Evolutionary conservation across 1,140 invertebrate species (phyloP).

Genomic region (Potamilus streckersoni): DNA sequence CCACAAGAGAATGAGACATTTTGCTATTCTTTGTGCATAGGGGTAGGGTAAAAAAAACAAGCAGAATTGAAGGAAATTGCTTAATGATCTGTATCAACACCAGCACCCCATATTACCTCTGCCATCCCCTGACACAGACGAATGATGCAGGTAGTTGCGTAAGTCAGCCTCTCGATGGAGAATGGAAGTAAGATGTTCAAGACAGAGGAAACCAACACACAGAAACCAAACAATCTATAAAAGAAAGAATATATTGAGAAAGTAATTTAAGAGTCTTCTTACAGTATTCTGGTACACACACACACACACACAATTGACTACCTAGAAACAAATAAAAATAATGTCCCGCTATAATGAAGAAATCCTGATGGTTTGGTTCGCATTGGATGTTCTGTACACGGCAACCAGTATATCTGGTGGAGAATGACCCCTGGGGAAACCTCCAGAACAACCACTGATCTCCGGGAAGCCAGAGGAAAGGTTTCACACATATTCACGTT

Average conservation of each 20-base stretch:
- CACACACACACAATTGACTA: background rate
- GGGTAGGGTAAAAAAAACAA: background rate
- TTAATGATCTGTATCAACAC: background rate
- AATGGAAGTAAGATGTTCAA: constrained; percentile 59
- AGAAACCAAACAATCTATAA: constrained; percentile 59
- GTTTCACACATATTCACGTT: too few relatives aligned
- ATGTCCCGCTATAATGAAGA: too few relatives aligned
- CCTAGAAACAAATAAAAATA: background rate
- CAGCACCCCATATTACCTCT: constrained; percentile 36
- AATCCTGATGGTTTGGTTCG: too few relatives aligned
- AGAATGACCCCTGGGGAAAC: too few relatives aligned
- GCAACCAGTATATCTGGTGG: too few relatives aligned
- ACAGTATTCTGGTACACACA: background rate
- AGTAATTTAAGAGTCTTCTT: background rate
- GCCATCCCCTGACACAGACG: constrained; percentile 53
- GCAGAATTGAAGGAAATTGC: background rate
- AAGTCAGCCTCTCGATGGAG: constrained; percentile 46
- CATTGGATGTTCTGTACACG: too few relatives aligned
- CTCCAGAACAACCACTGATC: too few relatives aligned
- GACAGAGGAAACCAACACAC: constrained; percentile 54
- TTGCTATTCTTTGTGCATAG: background rate
- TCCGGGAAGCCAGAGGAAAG: too few relatives aligned
- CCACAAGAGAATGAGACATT: background rate
- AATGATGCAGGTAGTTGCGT: constrained; percentile 46
- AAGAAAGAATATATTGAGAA: background rate